A percentile compares a stretch with the other conserved stretches of the same genome.
These are phyloP conservation scores for Fregata magnificens DNA, from an alignment of 2,113 vertebrate genomes.

Conservation along the genomic window DNA sequence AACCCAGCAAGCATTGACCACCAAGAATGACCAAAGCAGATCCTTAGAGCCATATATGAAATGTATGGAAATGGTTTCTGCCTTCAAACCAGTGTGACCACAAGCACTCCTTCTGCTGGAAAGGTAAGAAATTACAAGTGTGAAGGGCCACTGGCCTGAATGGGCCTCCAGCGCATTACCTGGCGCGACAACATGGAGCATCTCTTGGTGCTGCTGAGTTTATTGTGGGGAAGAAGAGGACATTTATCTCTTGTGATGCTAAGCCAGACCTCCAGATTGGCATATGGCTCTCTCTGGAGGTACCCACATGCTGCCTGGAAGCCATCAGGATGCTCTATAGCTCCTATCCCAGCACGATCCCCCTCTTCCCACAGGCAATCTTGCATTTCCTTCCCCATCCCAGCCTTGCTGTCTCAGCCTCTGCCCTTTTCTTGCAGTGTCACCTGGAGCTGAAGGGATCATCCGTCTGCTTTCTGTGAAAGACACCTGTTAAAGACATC, in stretches of 20 bases:
- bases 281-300: background rate
- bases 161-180: fast-evolving
- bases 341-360: background rate
- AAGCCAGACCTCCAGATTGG: background rate
- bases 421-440: background rate
- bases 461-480: background rate
- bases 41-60: background rate
- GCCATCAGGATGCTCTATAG: background rate
- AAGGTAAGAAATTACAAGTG: background rate
- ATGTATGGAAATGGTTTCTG: background rate
- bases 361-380: background rate
- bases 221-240: background rate
- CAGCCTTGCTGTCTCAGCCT: background rate
- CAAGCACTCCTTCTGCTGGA: background rate
- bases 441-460: background rate
- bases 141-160: background rate
- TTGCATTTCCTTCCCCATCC: background rate
- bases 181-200: too few relatives aligned
- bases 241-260: background rate
- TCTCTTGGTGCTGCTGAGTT: background rate
- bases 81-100: background rate
- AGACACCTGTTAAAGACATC: background rate
- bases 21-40: background rate
- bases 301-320: background rate
- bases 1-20: background rate